phyloP scores from a whole-genome alignment of 2,113 vertebrate genomes.

The Danio rerio region GRCz12tu NC_133176.1:5483001-5483500 shows the following conservation, averaged over 20 bases:
- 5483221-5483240: background rate
- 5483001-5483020: too few species aligned
- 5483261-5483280: background rate
- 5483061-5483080: too few species aligned
- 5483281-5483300: constrained; percentile 64
- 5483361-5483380: constrained; percentile 50
- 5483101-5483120: background rate
- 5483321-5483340: constrained; percentile 57
- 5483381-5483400: constrained; percentile 33
- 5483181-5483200: background rate
- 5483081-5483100: too few species aligned
- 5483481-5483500: constrained; percentile 34
- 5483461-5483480: constrained; percentile 6
- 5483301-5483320: constrained; percentile 66
- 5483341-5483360: constrained; percentile 58
- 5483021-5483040: too few species aligned
- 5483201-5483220: background rate
- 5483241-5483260: background rate
- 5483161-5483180: background rate
- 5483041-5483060: too few species aligned
- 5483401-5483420: background rate
- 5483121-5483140: background rate
- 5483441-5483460: background rate
- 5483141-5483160: background rate
- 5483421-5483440: background rate